Evolutionary conservation across 2,113 vertebrate genomes (phyloP), one percentile per base, ranked within the genome.

Genomic region (Pagrus major): DNA sequence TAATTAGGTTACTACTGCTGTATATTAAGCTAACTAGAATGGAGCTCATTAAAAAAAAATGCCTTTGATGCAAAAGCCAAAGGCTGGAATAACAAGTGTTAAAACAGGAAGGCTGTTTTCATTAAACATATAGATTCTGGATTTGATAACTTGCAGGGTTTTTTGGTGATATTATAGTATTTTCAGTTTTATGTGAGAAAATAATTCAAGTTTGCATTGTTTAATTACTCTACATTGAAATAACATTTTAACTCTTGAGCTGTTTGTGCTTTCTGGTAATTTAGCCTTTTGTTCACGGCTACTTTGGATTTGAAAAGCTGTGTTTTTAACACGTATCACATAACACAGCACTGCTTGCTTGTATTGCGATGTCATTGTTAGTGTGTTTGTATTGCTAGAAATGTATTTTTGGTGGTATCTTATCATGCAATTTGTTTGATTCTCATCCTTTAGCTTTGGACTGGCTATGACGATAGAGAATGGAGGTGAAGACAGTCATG

Each of bases 1-100:
- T 63, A 80, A 83, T 49, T 54, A 85, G 59, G 46, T 2, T 39
- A 5, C 11, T 20, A 35, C 23, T 33, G 29, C 39, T 68, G 6
- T 52, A 61, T 10, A 25, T 37, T 54, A 61, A 35, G 37, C 35
- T 58, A 67, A 61, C 33, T 10, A 47, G 27, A 59, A 42, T 1
- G 6, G 37, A 39, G 51, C 39, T 12, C 39, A 51, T 70, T 27
- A 54, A 66, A 65, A 72, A 9, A 42, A 5, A 35, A 51, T 68
- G 3, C 20, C n/a, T 65, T 52, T 54, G 31, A 49, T 46, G 27
- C 20, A 58, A 20, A 76, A 49, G 58, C 56, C 35, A 1, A 0
- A 63, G n/a, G 35, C 42, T 66, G 21, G 44, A 44, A 66, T 44
- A 9, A 51, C n/a, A 44, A 37, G 27, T 21, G 20, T 41, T 1